A percentile compares a stretch with the other conserved stretches of the same genome.
These are phyloP conservation scores for Bombylius major DNA, from an alignment of 2,888 invertebrate genomes.

Conservation along the genomic window DNA sequence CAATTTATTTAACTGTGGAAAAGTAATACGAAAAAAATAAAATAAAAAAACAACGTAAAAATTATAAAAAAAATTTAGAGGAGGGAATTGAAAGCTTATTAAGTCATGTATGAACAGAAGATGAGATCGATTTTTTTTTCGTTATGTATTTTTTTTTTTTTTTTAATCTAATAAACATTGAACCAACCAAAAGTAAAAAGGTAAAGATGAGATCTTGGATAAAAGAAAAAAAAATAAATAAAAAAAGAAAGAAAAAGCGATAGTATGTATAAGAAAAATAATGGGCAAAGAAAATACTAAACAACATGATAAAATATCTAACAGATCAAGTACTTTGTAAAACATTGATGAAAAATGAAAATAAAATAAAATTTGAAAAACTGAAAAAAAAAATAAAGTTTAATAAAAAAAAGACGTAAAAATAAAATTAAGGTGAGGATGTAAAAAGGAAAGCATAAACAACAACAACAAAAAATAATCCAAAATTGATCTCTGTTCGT, in stretches of 20 bases:
- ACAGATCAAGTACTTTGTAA: background rate
- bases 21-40: background rate
- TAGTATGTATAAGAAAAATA: background rate
- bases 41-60: background rate
- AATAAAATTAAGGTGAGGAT: conserved; percentile 13
- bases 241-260: too few species aligned
- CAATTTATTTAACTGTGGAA: background rate
- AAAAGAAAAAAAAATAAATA: too few species aligned
- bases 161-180: too few species aligned
- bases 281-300: background rate
- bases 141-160: too few species aligned
- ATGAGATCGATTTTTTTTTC: conserved; percentile 10
- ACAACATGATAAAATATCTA: background rate
- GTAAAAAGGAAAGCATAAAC: background rate
- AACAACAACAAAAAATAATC: background rate
- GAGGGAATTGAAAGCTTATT: conserved; percentile 11
- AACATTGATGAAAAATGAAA: background rate
- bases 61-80: background rate
- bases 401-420: background rate
- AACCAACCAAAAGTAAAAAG: too few species aligned
- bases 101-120: conserved; percentile 12
- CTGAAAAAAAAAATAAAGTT: background rate
- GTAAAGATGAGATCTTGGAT: too few species aligned
- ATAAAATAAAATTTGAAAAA: background rate
- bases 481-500: conserved; percentile 12